Percentiles rank a stretch among this genome's conserved stretches.
Evolutionary conservation across 2,888 invertebrate species (phyloP).

Genomic region (Heteromyza rotundicornis): DNA sequence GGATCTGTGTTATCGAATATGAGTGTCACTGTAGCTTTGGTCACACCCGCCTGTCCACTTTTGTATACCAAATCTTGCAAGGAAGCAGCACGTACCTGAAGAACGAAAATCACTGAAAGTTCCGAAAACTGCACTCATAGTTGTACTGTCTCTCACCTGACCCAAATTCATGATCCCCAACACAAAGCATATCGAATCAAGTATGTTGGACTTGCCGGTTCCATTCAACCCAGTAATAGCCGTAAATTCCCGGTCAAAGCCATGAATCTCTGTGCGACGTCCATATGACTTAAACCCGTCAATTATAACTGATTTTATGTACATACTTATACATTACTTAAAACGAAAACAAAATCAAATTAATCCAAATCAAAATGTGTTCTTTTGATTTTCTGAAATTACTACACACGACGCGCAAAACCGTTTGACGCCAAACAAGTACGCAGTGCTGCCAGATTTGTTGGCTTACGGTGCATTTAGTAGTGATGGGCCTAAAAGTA

Average conservation of each 20-base stretch:
- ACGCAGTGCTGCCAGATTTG: no score
- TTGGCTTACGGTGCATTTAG: no score
- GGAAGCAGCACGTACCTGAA: slow-evolving; percentile 85
- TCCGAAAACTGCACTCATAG: no score
- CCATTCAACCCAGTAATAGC: slow-evolving; percentile 98
- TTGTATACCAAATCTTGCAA: slow-evolving; percentile 97
- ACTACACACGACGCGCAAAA: no score
- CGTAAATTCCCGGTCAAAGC: slow-evolving; percentile 94
- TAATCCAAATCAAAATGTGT: no score
- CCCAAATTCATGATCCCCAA: slow-evolving; percentile 91
- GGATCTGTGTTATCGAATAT: slow-evolving; percentile 91
- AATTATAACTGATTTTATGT: slow-evolving; percentile 87
- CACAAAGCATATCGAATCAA: slow-evolving; percentile 97
- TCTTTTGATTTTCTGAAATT: no score
- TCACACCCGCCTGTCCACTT: slow-evolving; percentile 94
- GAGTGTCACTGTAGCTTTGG: slow-evolving; percentile 93
- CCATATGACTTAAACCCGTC: slow-evolving; percentile 99
- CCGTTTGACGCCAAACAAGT: no score
- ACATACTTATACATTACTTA: slow-evolving; percentile 75
- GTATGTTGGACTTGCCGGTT: slow-evolving; percentile 95
- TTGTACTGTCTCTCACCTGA: slow-evolving; percentile 83
- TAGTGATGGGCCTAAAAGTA: no score
- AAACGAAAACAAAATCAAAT: no score
- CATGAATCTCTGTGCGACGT: slow-evolving; percentile 85
- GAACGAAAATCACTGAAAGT: background rate